Evolutionary conservation across 2,797 vertebrate genomes (phyloP).

Genomic region (Brachyrhaphis roseni): DNA sequence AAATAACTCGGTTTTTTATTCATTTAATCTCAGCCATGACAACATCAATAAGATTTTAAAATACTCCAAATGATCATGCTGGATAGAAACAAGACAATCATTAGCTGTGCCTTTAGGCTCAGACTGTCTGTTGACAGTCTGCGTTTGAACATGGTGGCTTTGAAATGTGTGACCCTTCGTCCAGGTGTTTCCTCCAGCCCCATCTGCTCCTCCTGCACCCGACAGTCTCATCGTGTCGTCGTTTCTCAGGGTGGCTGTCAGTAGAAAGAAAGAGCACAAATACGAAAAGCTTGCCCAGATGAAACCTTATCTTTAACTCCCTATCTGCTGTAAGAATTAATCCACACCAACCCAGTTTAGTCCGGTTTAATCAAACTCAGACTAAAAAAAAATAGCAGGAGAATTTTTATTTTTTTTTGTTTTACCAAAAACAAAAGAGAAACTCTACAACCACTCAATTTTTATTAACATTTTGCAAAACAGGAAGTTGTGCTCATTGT

Average conservation of each 20-base stretch:
- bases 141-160: slow-evolving; percentile 44
- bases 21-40: neutral
- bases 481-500: no score
- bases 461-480: no score
- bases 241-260: slow-evolving; percentile 11
- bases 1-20: neutral
- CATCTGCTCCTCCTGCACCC: slow-evolving; percentile 64
- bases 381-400: no score
- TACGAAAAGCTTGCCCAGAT: neutral
- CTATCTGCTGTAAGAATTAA: neutral
- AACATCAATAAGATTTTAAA: neutral
- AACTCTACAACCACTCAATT: no score
- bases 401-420: no score
- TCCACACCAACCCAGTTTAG: no score
- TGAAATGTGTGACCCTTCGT: slow-evolving; percentile 44
- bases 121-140: slow-evolving; percentile 23
- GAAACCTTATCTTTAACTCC: neutral
- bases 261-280: neutral
- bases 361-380: no score
- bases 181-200: slow-evolving; percentile 66
- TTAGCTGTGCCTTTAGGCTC: neutral
- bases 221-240: slow-evolving; percentile 29
- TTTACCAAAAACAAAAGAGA: no score
- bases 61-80: neutral
- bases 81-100: neutral